Conservation (phyloP, 2,888 invertebrate species). For the Kuschelorhynchus macadamiae region DNA sequence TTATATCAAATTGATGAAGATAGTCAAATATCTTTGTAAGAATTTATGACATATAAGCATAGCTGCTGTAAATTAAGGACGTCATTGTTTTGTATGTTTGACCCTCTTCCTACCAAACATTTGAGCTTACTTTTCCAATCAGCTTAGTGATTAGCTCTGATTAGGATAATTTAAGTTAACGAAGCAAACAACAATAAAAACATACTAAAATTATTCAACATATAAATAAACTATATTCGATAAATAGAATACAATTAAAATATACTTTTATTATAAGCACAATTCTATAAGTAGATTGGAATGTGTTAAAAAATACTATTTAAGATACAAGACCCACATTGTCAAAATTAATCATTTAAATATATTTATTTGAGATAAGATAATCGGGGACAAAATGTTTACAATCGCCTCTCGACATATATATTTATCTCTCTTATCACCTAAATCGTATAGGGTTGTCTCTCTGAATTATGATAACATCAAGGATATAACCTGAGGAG, state of each 20-base stretch:
- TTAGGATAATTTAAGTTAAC: background rate
- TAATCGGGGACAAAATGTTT: background rate
- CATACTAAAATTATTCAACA: conserved; percentile 28
- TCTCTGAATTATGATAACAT: conserved; percentile 11
- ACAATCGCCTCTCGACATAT: conserved; percentile 16
- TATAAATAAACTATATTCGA: conserved; percentile 24
- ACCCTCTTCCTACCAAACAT: too few species aligned
- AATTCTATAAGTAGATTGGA: conserved; percentile 5
- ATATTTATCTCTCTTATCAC: conserved; percentile 29
- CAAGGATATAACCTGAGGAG: conserved; percentile 10
- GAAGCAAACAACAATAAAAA: conserved; percentile 25
- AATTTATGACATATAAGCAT: too few species aligned
- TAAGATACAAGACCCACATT: background rate
- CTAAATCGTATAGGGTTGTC: conserved; percentile 26
- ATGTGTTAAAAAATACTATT: background rate
- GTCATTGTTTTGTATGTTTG: too few species aligned
- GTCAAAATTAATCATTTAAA: background rate
- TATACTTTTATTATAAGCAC: conserved; percentile 19
- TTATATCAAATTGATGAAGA: too few species aligned
- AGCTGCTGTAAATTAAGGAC: too few species aligned
- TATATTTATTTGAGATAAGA: background rate
- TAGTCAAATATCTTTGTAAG: too few species aligned
- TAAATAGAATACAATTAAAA: conserved; percentile 18
- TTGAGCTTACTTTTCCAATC: too few species aligned
- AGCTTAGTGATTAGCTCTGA: background rate